phyloP scores from a whole-genome alignment of 2,113 vertebrate species.

The Antidorcas marsupialis region DNA sequence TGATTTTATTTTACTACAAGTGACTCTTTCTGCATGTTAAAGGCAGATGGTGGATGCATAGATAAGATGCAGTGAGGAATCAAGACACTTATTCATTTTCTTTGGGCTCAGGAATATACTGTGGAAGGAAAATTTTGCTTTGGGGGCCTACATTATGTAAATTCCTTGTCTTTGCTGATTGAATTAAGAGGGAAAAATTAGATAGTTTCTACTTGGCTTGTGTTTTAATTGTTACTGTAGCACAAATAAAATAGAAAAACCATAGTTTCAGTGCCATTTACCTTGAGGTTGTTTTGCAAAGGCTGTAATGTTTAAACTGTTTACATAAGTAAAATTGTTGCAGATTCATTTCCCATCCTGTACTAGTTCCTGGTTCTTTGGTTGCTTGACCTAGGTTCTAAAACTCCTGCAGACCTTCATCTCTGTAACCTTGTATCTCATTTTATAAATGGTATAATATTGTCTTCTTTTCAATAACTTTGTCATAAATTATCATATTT shows the following conservation, averaged over 20 bases:
- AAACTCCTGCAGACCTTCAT: not conserved
- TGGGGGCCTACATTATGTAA: conserved; percentile 18
- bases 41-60: conserved; percentile 11
- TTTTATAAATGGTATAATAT: conserved; percentile 6
- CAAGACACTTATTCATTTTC: conserved; percentile 13
- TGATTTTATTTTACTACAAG: not conserved
- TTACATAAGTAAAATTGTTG: not conserved
- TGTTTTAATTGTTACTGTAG: conserved; percentile 39
- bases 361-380: not conserved
- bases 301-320: not conserved
- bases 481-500: not conserved
- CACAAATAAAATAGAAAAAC: not conserved
- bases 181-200: conserved; percentile 45
- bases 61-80: not conserved
- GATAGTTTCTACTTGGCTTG: not conserved
- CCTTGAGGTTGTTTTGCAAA: conserved; percentile 28
- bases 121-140: not conserved
- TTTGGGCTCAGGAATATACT: not conserved
- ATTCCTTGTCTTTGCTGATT: conserved; percentile 36
- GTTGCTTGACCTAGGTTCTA: not conserved
- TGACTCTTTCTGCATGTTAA: conserved; percentile 32
- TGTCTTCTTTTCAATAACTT: not conserved
- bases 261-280: conserved; percentile 10
- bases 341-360: not conserved
- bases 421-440: not conserved